These are phyloP conservation scores for Tragelaphus oryx DNA, from an alignment of 2,797 vertebrate species.

Conservation along the genomic window DNA sequence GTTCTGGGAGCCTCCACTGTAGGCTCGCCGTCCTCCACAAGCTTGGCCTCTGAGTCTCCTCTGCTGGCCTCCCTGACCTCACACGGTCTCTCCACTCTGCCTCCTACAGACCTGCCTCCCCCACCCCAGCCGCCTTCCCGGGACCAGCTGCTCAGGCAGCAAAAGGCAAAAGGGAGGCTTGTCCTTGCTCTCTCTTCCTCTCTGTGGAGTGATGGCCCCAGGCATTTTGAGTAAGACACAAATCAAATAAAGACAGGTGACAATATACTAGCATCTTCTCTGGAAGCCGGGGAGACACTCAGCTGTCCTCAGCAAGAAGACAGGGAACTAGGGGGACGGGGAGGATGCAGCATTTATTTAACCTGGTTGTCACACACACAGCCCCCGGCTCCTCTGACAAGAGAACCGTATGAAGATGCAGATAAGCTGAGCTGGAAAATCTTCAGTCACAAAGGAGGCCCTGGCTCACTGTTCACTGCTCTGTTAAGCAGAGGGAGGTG, in stretches of 20 bases:
- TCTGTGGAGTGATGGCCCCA: constrained; percentile 43
- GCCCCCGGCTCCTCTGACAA: constrained; percentile 55
- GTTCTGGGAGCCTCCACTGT: not conserved
- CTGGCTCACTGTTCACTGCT: not conserved
- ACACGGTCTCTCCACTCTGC: not conserved
- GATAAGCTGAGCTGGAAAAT: constrained; percentile 78
- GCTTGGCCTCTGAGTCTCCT: not conserved
- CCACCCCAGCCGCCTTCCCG: not conserved
- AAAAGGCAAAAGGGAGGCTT: not conserved
- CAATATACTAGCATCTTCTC: constrained; percentile 67
- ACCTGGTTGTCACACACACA: constrained; percentile 71
- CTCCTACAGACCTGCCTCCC: not conserved
- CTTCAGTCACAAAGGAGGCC: constrained; percentile 59
- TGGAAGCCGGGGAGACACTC: constrained; percentile 6
- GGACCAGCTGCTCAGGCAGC: not conserved
- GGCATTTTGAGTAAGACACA: constrained; percentile 76
- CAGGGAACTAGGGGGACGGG: not conserved
- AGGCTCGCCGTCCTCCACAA: not conserved
- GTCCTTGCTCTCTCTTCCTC: not conserved
- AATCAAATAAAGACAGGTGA: constrained; percentile 76
- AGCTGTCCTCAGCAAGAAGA: constrained; percentile 30
- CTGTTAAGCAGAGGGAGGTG: not conserved
- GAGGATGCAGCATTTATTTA: constrained; percentile 53
- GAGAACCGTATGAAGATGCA: constrained; percentile 66
- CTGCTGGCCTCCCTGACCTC: not conserved